Evolutionary conservation across 2,888 invertebrate genomes (phyloP).

Genomic region (Glyphotaelius pellucidus): DNA sequence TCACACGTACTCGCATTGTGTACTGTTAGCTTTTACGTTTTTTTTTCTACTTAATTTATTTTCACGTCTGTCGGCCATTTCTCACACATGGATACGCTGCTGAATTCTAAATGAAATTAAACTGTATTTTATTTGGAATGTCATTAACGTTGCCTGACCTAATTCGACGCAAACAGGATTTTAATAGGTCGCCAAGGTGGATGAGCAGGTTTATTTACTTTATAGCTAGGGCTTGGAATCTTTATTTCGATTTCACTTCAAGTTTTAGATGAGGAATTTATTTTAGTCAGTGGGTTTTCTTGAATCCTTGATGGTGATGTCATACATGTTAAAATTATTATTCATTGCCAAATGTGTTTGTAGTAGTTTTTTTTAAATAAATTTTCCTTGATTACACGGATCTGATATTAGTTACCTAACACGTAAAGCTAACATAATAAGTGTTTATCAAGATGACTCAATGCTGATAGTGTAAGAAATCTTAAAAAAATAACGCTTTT

Average conservation of each 20-base stretch:
- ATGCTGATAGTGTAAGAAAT: neutral
- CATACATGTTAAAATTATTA: neutral
- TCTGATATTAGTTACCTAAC: neutral
- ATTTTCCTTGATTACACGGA: neutral
- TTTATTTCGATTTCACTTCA: neutral
- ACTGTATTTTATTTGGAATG: neutral
- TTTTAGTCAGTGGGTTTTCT: neutral
- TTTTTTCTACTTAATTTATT: constrained; percentile 12
- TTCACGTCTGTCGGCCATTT: neutral
- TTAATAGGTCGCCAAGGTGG: constrained; percentile 16
- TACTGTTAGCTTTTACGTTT: constrained; percentile 23
- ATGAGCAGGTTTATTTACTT: neutral
- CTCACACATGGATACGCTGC: neutral
- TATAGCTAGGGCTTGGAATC: neutral
- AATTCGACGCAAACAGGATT: constrained; percentile 5
- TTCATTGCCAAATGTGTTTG: neutral
- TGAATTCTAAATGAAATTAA: constrained; percentile 2
- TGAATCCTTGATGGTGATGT: neutral
- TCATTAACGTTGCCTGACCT: constrained; percentile 1
- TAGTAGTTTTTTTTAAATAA: neutral
- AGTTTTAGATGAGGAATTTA: neutral
- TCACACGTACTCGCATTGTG: constrained; percentile 14
- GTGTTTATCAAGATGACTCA: neutral
- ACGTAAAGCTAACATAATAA: neutral
- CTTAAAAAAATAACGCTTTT: neutral